phyloP scores from a whole-genome alignment of 2,797 vertebrate species.

The Meriones psammophilus region DNA sequence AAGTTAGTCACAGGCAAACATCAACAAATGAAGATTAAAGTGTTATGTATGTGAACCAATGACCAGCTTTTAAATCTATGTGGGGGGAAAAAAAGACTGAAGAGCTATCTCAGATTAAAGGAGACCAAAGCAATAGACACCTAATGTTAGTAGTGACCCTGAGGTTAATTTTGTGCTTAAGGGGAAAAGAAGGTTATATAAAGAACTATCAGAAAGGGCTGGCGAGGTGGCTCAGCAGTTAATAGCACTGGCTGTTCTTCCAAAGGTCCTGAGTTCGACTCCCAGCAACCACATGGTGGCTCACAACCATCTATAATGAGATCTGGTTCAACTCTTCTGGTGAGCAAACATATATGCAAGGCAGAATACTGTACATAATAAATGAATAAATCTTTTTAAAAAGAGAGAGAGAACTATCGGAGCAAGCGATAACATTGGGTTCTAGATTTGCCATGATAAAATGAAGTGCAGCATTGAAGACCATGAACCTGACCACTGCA shows the following conservation, averaged over 20 bases:
- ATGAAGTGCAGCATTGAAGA: background rate
- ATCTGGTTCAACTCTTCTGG: too few relatives aligned
- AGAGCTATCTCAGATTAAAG: background rate
- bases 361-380: too few relatives aligned
- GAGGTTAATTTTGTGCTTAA: background rate
- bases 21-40: background rate
- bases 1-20: background rate
- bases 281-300: too few relatives aligned
- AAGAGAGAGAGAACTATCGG: too few relatives aligned
- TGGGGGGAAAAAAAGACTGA: constrained; percentile 1
- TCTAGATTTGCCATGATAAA: background rate
- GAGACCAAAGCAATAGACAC: background rate
- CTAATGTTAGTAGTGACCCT: background rate
- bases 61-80: background rate
- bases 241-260: too few relatives aligned
- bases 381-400: too few relatives aligned
- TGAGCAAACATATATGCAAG: too few relatives aligned
- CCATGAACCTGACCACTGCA: background rate
- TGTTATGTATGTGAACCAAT: background rate
- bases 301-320: too few relatives aligned
- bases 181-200: background rate
- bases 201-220: background rate
- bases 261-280: too few relatives aligned
- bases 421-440: background rate
- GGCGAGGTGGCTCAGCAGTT: too few relatives aligned